These are phyloP conservation scores for Aspidiotus destructor DNA, from an alignment of 2,888 invertebrate species.

Conservation along the genomic window DNA sequence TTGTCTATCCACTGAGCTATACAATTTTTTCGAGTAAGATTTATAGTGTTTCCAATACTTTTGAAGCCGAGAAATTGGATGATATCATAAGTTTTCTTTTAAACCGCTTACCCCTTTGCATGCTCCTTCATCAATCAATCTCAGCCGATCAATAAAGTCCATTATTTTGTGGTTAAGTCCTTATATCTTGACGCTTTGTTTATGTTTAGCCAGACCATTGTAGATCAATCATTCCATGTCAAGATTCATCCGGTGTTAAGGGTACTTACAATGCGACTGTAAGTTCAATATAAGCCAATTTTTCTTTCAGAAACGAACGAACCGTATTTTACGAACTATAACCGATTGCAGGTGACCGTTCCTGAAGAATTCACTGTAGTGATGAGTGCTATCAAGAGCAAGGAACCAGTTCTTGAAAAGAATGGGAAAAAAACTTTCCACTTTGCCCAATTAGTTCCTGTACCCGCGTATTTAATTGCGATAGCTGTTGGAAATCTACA, in stretches of 20 bases:
- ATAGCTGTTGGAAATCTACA: constrained; percentile 77
- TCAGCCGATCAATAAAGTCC: too few relatives aligned
- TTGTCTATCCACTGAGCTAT: too few relatives aligned
- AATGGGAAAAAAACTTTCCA: constrained; percentile 43
- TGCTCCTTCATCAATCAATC: too few relatives aligned
- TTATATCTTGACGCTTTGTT: neutral
- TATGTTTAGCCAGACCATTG: constrained; percentile 64
- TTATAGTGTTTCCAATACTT: too few relatives aligned
- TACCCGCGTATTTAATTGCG: constrained; percentile 83
- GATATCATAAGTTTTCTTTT: too few relatives aligned
- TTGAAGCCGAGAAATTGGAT: too few relatives aligned
- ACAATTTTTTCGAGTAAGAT: too few relatives aligned
- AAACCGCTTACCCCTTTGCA: too few relatives aligned
- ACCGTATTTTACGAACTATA: neutral
- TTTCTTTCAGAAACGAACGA: neutral
- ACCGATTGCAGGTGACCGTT: constrained; percentile 32
- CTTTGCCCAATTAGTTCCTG: constrained; percentile 69
- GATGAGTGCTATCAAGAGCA: constrained; percentile 72
- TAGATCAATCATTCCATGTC: constrained; percentile 80
- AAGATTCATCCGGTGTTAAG: constrained; percentile 85
- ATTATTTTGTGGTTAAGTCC: too few relatives aligned
- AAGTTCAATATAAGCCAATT: constrained; percentile 37
- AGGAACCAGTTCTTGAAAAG: constrained; percentile 39
- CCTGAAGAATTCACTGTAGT: constrained; percentile 62
- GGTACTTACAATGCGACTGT: constrained; percentile 66